phyloP scores from a whole-genome alignment of 2,888 invertebrate genomes.

The Malachius bipustulatus region DNA sequence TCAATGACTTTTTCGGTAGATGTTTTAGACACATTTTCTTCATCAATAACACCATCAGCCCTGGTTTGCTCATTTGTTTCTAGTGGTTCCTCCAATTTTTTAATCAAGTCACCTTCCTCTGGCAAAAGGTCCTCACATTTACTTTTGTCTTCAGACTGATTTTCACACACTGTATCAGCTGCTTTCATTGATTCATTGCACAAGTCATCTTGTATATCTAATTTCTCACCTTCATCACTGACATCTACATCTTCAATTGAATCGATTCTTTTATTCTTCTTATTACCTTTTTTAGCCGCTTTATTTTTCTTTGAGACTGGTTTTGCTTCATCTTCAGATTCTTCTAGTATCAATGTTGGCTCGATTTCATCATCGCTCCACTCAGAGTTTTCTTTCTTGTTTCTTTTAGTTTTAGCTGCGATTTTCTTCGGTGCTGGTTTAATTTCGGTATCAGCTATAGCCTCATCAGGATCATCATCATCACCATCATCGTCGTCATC shows the following conservation, averaged over 20 bases:
- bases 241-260: background rate
- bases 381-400: slow-evolving; percentile 20
- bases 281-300: slow-evolving; percentile 6
- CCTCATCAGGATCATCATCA: slow-evolving; percentile 15
- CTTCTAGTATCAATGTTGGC: slow-evolving; percentile 11
- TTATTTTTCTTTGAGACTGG: background rate
- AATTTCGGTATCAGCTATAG: slow-evolving; percentile 13
- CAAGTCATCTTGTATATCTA: too few relatives aligned
- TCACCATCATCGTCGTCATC: slow-evolving; percentile 13
- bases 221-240: background rate
- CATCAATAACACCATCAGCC: too few relatives aligned
- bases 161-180: too few relatives aligned
- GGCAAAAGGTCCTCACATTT: too few relatives aligned
- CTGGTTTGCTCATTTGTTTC: too few relatives aligned
- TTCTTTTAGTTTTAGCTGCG: slow-evolving; percentile 17
- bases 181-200: too few relatives aligned
- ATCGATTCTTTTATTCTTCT: too few relatives aligned
- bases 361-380: slow-evolving; percentile 24
- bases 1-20: too few relatives aligned
- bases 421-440: background rate
- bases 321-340: slow-evolving; percentile 5
- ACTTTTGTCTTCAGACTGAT: too few relatives aligned
- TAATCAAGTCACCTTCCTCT: too few relatives aligned
- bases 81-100: too few relatives aligned
- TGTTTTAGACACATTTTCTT: too few relatives aligned